These are phyloP conservation scores for Melinaea marsaeus DNA, from an alignment of 2,888 invertebrate species.

Conservation along the genomic window DNA sequence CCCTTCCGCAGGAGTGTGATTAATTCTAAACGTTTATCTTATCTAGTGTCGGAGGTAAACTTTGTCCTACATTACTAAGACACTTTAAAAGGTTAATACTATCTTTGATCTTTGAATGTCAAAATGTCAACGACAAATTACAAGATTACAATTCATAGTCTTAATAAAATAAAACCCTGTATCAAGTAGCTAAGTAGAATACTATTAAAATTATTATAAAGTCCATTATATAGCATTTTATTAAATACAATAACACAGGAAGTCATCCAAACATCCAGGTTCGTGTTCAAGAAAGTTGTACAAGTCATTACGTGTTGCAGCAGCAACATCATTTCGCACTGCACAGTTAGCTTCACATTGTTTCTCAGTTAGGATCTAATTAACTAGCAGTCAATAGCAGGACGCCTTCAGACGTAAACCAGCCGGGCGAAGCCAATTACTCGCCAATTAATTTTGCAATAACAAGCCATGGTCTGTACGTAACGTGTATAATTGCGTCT, in stretches of 20 bases:
- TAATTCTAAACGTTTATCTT: constrained; percentile 72
- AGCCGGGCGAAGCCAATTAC: constrained; percentile 66
- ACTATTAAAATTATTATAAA: not conserved
- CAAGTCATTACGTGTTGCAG: constrained; percentile 1
- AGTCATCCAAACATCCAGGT: not conserved
- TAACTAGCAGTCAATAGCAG: constrained; percentile 73
- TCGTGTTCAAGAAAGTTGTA: not conserved
- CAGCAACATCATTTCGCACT: constrained; percentile 10
- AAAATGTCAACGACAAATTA: too few relatives aligned
- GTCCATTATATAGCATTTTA: not conserved
- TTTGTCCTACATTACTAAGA: constrained; percentile 36
- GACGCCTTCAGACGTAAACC: constrained; percentile 64
- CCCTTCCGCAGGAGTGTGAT: constrained; percentile 65
- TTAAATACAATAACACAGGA: not conserved
- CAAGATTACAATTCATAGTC: too few relatives aligned
- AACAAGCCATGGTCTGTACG: constrained; percentile 41
- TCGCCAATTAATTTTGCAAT: constrained; percentile 74
- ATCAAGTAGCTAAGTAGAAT: too few relatives aligned
- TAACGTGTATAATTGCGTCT: constrained; percentile 9
- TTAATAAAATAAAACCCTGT: too few relatives aligned
- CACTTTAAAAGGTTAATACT: too few relatives aligned
- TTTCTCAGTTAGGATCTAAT: constrained; percentile 62
- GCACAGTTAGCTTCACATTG: constrained; percentile 46
- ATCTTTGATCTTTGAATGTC: too few relatives aligned
- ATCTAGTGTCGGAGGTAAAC: constrained; percentile 61